Conservation (phyloP, 2,797 vertebrate species). For the Euphonia xanthogaster region DNA sequence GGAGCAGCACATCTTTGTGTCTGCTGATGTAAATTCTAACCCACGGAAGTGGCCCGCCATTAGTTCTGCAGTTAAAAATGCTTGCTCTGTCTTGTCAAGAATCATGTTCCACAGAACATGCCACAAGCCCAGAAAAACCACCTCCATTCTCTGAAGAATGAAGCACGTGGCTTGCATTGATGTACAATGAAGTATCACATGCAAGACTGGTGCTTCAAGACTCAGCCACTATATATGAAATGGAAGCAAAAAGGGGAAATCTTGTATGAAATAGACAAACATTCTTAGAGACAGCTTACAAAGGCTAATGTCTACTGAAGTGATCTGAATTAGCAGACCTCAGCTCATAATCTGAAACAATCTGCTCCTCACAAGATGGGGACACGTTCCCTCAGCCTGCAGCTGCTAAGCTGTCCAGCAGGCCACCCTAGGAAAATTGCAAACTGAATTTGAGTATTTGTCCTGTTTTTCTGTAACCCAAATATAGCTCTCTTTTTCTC, state of each 20-base stretch:
- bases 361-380: background rate
- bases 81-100: background rate
- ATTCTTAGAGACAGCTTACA: background rate
- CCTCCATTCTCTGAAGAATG: background rate
- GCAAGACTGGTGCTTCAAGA: background rate
- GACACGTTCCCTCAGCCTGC: background rate
- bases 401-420: background rate
- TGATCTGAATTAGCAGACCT: background rate
- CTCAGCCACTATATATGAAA: background rate
- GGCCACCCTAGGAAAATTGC: background rate
- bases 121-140: background rate
- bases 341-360: background rate
- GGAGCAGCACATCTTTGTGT: background rate
- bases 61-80: background rate
- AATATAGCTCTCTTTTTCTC: background rate
- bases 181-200: background rate
- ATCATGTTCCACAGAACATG: background rate
- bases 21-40: background rate
- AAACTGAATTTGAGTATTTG: background rate
- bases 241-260: background rate
- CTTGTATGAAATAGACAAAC: background rate
- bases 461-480: background rate
- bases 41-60: background rate
- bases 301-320: background rate
- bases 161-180: background rate